Conservation (phyloP, 2,113 vertebrate species). For the Platysternon megacephalum region DNA sequence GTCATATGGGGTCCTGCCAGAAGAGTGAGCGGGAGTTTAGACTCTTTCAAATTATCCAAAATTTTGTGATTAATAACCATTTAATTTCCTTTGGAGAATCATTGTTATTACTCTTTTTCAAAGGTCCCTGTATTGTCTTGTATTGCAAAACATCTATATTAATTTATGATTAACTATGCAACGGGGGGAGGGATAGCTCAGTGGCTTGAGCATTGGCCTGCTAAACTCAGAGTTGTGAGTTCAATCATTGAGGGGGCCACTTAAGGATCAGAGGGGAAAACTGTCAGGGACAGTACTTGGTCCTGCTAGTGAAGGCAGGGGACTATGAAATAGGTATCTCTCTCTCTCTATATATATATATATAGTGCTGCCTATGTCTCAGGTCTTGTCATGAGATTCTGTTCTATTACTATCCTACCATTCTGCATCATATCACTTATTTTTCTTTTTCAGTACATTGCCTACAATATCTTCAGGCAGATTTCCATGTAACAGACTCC, state of each 20-base stretch:
- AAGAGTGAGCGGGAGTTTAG: background rate
- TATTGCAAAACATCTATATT: constrained; percentile 10
- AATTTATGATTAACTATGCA: constrained; percentile 44
- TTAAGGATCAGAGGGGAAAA: too few species aligned
- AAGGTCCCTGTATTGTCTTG: background rate
- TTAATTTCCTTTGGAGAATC: constrained; percentile 7
- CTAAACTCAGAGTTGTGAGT: too few species aligned
- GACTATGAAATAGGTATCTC: too few species aligned
- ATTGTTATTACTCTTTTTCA: background rate
- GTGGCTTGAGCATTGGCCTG: too few species aligned
- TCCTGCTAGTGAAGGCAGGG: too few species aligned
- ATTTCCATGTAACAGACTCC: too few species aligned
- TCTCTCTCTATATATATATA: too few species aligned
- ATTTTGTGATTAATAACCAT: background rate
- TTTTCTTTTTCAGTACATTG: constrained; percentile 42
- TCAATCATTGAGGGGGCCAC: too few species aligned
- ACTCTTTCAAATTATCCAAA: background rate
- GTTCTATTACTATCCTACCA: background rate
- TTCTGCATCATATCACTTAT: constrained; percentile 11
- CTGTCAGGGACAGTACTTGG: too few species aligned
- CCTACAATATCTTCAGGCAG: constrained; percentile 29
- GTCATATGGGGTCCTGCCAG: background rate
- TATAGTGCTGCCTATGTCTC: background rate
- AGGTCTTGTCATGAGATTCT: constrained; percentile 1
- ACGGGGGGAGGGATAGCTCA: too few species aligned